Evolutionary conservation across 2,113 vertebrate genomes (phyloP).

Genomic region (Anguilla japonica): DNA sequence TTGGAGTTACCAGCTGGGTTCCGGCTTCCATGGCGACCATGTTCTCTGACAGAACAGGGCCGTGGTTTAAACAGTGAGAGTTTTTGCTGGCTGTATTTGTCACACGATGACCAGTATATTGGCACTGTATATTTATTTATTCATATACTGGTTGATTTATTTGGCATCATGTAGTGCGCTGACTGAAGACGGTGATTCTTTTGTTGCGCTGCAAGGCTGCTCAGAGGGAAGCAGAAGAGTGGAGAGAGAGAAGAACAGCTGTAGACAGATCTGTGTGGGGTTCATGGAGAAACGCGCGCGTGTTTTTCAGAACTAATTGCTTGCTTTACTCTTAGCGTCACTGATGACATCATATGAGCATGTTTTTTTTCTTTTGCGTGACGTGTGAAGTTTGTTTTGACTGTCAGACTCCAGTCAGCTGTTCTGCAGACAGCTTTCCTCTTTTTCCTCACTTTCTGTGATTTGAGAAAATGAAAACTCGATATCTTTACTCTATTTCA

Average conservation of each 20-base stretch:
- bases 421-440: neutral
- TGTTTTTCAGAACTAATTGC: neutral
- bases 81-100: neutral
- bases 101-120: neutral
- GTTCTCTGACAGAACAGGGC: no score
- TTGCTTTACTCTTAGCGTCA: neutral
- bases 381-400: neutral
- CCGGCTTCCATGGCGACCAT: neutral
- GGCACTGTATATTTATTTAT: neutral
- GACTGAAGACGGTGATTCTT: neutral
- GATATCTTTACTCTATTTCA: conserved; percentile 17
- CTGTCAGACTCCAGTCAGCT: neutral
- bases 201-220: neutral
- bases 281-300: neutral
- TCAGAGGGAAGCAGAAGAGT: neutral
- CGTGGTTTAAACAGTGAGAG: neutral
- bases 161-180: neutral
- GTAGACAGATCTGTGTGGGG: neutral
- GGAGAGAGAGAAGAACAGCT: neutral
- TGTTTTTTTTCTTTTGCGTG: neutral
- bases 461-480: neutral
- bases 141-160: conserved; percentile 19
- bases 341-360: neutral
- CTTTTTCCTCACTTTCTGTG: neutral
- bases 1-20: neutral